These are phyloP conservation scores for Sycophila sp. DNA, from an alignment of 1,140 invertebrate genomes.

Conservation along the genomic window DNA sequence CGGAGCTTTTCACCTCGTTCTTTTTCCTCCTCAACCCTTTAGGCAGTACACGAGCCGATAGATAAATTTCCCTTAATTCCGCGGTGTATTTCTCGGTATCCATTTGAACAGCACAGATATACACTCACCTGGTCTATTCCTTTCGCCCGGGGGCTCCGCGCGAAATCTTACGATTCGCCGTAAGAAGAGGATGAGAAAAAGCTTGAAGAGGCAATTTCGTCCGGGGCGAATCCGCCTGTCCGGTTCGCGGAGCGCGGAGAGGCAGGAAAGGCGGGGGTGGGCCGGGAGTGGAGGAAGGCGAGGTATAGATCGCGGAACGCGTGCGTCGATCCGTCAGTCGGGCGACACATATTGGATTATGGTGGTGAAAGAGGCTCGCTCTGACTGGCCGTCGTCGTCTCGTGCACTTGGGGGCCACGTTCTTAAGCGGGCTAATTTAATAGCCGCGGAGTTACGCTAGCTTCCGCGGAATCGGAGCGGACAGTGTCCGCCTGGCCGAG, in stretches of 20 bases:
- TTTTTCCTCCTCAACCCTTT: neutral
- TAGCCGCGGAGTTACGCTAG: constrained; percentile 25
- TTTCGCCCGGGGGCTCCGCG: too few species aligned
- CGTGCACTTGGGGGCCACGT: neutral
- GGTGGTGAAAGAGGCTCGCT: constrained; percentile 16
- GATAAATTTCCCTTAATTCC: neutral
- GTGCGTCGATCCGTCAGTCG: too few species aligned
- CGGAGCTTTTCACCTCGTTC: neutral
- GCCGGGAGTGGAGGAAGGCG: too few species aligned
- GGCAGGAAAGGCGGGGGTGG: too few species aligned
- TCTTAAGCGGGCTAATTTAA: constrained; percentile 54
- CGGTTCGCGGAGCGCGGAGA: too few species aligned
- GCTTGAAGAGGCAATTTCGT: neutral
- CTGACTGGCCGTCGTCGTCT: neutral
- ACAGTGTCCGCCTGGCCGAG: constrained; percentile 58
- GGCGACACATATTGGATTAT: constrained; percentile 45
- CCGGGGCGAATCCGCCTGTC: too few species aligned
- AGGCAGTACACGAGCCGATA: neutral
- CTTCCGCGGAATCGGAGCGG: constrained; percentile 55
- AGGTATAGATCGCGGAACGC: too few species aligned
- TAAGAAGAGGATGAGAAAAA: neutral
- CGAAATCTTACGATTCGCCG: too few species aligned
- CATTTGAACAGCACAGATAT: neutral
- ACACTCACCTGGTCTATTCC: too few species aligned
- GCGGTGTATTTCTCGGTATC: neutral